phyloP scores from a whole-genome alignment of 2,113 vertebrate genomes.

The Nesogale talazaci region DNA sequence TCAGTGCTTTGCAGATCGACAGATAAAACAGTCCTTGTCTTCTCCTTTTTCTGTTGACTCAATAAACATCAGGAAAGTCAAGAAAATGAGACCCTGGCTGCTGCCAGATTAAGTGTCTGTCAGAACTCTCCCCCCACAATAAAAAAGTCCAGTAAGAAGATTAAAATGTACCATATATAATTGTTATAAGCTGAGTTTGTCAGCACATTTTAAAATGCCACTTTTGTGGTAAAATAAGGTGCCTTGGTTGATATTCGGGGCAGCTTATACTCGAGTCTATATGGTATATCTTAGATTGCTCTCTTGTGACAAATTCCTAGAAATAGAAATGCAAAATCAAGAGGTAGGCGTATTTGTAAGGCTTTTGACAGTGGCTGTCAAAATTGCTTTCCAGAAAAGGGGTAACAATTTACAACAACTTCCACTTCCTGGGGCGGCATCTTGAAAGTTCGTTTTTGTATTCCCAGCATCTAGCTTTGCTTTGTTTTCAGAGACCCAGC shows the following conservation, averaged over 20 bases:
- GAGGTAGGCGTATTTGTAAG: constrained; percentile 10
- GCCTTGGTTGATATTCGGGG: too few relatives aligned
- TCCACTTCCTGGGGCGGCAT: not conserved
- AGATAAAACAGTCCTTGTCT: not conserved
- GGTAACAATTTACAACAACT: not conserved
- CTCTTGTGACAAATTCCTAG: constrained; percentile 9
- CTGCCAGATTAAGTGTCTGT: constrained; percentile 1
- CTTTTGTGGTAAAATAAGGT: too few relatives aligned
- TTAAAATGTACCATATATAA: not conserved
- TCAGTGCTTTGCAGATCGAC: not conserved
- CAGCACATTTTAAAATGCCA: too few relatives aligned
- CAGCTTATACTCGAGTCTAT: too few relatives aligned
- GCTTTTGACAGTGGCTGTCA: not conserved
- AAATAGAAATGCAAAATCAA: not conserved
- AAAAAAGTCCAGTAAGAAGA: not conserved
- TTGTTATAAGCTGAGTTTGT: too few relatives aligned
- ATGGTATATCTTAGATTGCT: not conserved
- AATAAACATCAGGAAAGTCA: not conserved
- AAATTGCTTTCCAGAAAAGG: not conserved
- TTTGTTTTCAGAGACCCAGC: not conserved
- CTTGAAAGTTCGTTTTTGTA: constrained; percentile 12
- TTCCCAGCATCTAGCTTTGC: not conserved
- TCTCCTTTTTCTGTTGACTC: not conserved
- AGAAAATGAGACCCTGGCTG: constrained; percentile 8
- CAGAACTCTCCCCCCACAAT: not conserved